These are phyloP conservation scores for Esox masquinongy DNA, from an alignment of 2,797 vertebrate species.

Conservation along the genomic window DNA sequence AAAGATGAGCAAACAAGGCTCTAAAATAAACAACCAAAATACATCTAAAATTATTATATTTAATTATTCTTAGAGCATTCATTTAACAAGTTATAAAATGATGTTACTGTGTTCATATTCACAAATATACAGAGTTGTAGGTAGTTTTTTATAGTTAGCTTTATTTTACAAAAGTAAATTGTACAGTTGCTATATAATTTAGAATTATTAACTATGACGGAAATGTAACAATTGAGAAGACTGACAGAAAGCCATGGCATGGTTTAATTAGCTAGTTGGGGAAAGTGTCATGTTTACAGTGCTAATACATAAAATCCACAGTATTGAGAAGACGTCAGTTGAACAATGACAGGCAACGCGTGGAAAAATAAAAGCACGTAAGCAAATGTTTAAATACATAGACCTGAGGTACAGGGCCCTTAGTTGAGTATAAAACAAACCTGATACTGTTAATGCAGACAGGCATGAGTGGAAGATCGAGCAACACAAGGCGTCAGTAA, in stretches of 20 bases:
- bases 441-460: constrained; percentile 4
- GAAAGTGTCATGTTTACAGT: constrained; percentile 71
- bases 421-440: constrained; percentile 28
- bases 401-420: constrained; percentile 41
- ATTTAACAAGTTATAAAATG: no score
- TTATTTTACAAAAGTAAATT: constrained; percentile 78
- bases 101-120: not conserved
- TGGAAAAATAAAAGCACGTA: constrained; percentile 8
- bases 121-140: not conserved
- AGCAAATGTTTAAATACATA: constrained; percentile 8
- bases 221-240: constrained; percentile 51
- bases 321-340: constrained; percentile 72
- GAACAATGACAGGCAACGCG: constrained; percentile 24
- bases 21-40: no score
- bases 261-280: constrained; percentile 40
- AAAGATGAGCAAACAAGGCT: no score
- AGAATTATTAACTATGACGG: constrained; percentile 66
- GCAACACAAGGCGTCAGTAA: not conserved
- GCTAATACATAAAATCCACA: constrained; percentile 72
- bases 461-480: not conserved
- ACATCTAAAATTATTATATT: no score
- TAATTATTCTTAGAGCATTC: no score
- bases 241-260: constrained; percentile 54
- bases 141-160: constrained; percentile 65
- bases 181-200: constrained; percentile 81